Base-by-base conservation (phyloP, 2,113 vertebrate species). In the Sinocyclocheilus anophthalmus region DNA sequence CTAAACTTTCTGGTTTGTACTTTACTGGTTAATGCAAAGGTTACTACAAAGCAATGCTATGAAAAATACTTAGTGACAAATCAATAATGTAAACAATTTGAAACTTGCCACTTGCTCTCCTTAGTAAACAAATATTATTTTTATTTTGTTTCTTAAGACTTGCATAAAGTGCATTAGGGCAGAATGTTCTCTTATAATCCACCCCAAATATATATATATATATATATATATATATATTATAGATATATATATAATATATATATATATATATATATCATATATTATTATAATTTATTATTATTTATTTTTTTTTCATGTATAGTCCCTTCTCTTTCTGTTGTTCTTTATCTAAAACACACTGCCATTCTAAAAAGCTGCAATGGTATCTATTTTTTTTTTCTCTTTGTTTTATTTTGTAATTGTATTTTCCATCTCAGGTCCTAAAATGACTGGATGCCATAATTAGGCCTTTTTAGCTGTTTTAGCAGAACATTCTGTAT, bases 1-100 rank as follows among this genome's bases (percentile, higher is more conserved):
- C 95, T 96, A 95, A 90, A 95, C 93, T 95, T 95, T 89, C 95
- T 95, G 92, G 96, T 98, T 97, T 97, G 94, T 97, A 97, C 93
- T 96, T 94, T 95, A 95, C 91, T 91, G 93, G 33, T 42, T 45
- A 80, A 63, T 57, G 53, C 76, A 95, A 95, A 95, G 95, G 92
- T 91, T 92, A 94, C 94, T 94, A 94, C 93, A 94, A 94, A 96
- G 93, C 94, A 95, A 94, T 89, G 93, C 93, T 92, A 95, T 94
- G 94, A 93, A 95, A 94, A 94, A 92, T 87, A 91, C 93, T 92
- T 93, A 87, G 90, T 95, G 93, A 95, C 89, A 93, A 89, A 94
- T 92, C 88, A 94, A 94, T 92, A 89, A 92, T 97, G 96, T 99
- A 97, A 95, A 97, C 97, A 97, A 72, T 85, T 69, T 89, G 85